These are phyloP conservation scores for Platerodrilus igneus DNA, from an alignment of 2,888 invertebrate genomes.

Conservation along the genomic window DNA sequence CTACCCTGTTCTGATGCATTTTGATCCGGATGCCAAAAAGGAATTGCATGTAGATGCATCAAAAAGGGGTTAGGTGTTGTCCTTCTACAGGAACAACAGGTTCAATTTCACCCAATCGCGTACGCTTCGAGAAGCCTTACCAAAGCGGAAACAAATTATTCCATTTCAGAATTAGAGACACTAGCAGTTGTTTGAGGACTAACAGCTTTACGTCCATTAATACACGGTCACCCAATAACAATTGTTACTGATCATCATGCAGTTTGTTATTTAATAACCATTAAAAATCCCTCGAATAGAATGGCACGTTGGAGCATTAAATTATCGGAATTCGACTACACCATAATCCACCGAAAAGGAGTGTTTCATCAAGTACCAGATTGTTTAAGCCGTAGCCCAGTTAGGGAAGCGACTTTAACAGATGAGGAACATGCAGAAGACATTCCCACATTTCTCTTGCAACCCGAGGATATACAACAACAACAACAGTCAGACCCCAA, in stretches of 20 bases:
- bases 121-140: not conserved
- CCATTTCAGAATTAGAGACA: too few relatives aligned
- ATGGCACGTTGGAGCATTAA: slow-evolving; percentile 13
- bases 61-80: too few relatives aligned
- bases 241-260: slow-evolving; percentile 17
- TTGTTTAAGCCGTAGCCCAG: slow-evolving; percentile 13
- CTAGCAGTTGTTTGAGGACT: too few relatives aligned
- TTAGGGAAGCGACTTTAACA: not conserved
- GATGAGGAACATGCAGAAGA: slow-evolving; percentile 13
- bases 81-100: too few relatives aligned
- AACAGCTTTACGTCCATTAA: not conserved
- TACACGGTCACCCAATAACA: slow-evolving; percentile 3
- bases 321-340: slow-evolving; percentile 14
- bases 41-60: too few relatives aligned
- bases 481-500: slow-evolving; percentile 11
- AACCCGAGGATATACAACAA: slow-evolving; percentile 3
- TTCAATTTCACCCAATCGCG: too few relatives aligned
- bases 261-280: slow-evolving; percentile 12
- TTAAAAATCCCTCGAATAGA: slow-evolving; percentile 4
- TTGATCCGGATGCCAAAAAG: too few relatives aligned
- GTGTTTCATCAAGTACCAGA: slow-evolving; percentile 9
- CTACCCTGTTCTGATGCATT: too few relatives aligned
- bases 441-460: slow-evolving; percentile 9
- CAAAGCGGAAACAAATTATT: too few relatives aligned
- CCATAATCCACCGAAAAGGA: slow-evolving; percentile 12